These are phyloP conservation scores for Macrophya annulata DNA, from an alignment of 2,888 invertebrate genomes.

Conservation along the genomic window DNA sequence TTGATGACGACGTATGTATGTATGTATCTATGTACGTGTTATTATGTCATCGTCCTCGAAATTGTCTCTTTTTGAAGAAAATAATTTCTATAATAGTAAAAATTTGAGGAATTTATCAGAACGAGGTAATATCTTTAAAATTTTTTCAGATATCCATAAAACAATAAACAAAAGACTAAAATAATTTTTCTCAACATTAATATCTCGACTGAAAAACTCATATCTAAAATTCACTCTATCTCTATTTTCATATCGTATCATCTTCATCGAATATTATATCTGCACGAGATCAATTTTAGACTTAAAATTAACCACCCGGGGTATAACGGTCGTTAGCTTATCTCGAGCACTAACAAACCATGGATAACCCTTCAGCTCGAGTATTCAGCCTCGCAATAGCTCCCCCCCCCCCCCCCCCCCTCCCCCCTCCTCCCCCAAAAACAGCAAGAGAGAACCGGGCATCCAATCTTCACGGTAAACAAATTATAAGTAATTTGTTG, in stretches of 20 bases:
- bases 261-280: background rate
- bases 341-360: slow-evolving; percentile 49
- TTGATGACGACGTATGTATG: slow-evolving; percentile 17
- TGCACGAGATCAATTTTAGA: slow-evolving; percentile 35
- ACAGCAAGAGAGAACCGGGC: slow-evolving; percentile 27
- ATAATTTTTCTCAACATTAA: too few species aligned
- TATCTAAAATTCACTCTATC: too few species aligned
- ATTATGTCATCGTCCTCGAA: slow-evolving; percentile 20
- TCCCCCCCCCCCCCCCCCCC: slow-evolving; percentile 16
- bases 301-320: slow-evolving; percentile 45
- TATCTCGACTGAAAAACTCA: background rate
- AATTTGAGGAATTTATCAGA: background rate
- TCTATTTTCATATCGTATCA: background rate
- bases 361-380: slow-evolving; percentile 45
- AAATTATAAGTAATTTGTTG: slow-evolving; percentile 55
- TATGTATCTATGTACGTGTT: too few species aligned
- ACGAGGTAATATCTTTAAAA: background rate
- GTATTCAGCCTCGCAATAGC: slow-evolving; percentile 34
- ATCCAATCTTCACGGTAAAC: slow-evolving; percentile 49
- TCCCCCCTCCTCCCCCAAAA: background rate
- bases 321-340: slow-evolving; percentile 41
- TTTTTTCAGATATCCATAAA: too few species aligned
- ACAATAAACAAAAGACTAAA: too few species aligned
- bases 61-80: background rate
- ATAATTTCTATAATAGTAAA: background rate